Evolutionary conservation across 2,888 invertebrate genomes (phyloP).

Genomic region (Sycophila texana): DNA sequence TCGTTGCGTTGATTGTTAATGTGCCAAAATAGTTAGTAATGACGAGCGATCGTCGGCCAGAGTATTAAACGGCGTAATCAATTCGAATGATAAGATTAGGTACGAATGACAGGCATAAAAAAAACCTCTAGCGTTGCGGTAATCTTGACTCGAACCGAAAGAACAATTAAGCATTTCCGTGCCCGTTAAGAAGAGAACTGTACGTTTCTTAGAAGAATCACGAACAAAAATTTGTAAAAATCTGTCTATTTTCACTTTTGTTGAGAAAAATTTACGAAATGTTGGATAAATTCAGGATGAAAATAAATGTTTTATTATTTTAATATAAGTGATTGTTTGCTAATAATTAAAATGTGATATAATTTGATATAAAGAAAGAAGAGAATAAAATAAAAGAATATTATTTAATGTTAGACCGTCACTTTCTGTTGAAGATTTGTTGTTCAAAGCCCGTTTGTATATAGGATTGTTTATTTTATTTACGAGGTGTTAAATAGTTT

Average conservation of each 20-base stretch:
- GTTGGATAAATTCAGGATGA: constrained; percentile 21
- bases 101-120: constrained; percentile 21
- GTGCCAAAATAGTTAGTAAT: constrained; percentile 55
- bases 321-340: constrained; percentile 33
- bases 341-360: constrained; percentile 45
- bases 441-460: constrained; percentile 40
- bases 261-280: constrained; percentile 23
- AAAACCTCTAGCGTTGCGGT: constrained; percentile 5
- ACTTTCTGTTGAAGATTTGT: constrained; percentile 38
- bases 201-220: constrained; percentile 16
- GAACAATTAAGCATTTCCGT: constrained; percentile 45
- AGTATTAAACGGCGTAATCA: constrained; percentile 34
- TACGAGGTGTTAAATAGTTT: constrained; percentile 40
- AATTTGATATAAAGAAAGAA: constrained; percentile 42
- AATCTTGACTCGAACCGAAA: constrained; percentile 20
- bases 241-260: constrained; percentile 29
- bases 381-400: constrained; percentile 24
- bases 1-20: constrained; percentile 53
- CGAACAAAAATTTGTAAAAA: constrained; percentile 20
- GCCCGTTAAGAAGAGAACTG: constrained; percentile 39
- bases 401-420: constrained; percentile 33
- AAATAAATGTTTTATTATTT: constrained; percentile 12
- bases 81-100: constrained; percentile 3
- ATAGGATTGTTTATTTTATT: constrained; percentile 47
- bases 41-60: constrained; percentile 23